Evolutionary conservation across 2,888 invertebrate species (phyloP).

Genomic region (Pocota personata): DNA sequence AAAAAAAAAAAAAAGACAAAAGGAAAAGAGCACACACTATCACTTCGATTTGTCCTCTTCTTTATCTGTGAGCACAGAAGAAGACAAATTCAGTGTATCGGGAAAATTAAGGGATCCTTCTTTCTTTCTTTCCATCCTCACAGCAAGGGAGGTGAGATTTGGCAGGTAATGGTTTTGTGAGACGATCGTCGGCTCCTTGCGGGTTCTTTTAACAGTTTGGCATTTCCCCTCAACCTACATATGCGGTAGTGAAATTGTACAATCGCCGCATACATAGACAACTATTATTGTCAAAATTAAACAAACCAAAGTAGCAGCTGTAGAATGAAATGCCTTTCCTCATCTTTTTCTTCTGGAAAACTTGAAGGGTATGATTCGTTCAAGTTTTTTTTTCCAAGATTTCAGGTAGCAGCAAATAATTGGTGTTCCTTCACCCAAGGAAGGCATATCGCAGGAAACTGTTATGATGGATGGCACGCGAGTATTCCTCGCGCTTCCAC

Average conservation of each 20-base stretch:
- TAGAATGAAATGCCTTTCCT: neutral
- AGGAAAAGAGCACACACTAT: slow-evolving; percentile 57
- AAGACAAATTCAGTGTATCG: slow-evolving; percentile 8
- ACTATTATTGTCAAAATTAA: slow-evolving; percentile 51
- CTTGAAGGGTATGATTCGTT: too few relatives aligned
- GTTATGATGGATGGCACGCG: slow-evolving; percentile 12
- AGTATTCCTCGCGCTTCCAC: too few relatives aligned
- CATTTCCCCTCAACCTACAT: slow-evolving; percentile 25
- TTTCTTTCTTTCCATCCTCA: neutral
- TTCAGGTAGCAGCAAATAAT: neutral
- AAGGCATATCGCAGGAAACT: slow-evolving; percentile 2
- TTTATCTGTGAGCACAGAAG: neutral
- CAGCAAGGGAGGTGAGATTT: neutral
- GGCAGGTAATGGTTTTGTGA: slow-evolving; percentile 43
- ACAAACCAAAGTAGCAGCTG: slow-evolving; percentile 60
- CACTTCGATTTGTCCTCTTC: slow-evolving; percentile 12
- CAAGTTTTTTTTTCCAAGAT: neutral
- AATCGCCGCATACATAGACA: neutral
- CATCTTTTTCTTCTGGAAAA: too few relatives aligned
- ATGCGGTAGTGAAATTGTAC: neutral
- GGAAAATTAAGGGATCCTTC: slow-evolving; percentile 33
- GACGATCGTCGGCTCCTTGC: slow-evolving; percentile 28
- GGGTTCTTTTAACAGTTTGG: slow-evolving; percentile 60
- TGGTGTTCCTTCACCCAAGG: neutral
- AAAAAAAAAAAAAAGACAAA: slow-evolving; percentile 46